Base-by-base conservation (phyloP, 2,797 vertebrate species). In the Propithecus perrieri region DNA sequence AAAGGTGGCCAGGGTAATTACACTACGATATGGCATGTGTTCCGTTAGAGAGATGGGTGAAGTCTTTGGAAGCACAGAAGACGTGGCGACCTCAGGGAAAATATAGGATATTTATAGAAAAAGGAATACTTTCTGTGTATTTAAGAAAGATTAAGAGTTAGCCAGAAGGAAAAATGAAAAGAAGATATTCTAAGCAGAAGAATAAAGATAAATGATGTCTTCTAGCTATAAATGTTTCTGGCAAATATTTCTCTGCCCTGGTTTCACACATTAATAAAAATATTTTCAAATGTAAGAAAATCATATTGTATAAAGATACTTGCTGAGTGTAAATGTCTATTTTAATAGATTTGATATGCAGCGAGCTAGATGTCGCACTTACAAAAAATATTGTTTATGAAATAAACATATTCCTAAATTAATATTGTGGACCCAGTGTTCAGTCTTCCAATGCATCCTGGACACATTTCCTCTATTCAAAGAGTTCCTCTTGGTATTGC, bases 261-360 rank as follows among this genome's bases (percentile, higher is more conserved):
- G 28, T 72, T 95, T 79, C 41, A 0, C n/a, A 89, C 57, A 81
- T 69, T 88, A 83, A 91, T 55, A 24, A 57, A 71, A 72, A n/a
- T 61, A 75, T 67, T n/a, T 81, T 80, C 59, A 91, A 92, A 88
- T 92, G 43, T 89, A 65, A 92, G 75, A 48, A 93, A 74, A 53
- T 43, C 13, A 18, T 41, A 67, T 69, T 78, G 71, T 57, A 26
- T 33, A 72, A 71, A 71, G 15, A 22, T 91, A 18, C 14, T 28
- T 80, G 10, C 20, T 63, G 28, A 48, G 57, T 81, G 48, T 55
- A 78, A 46, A 50, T 67, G 0, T 30, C 43, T 83, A n/a, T 71
- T 53, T 94, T 81, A 55, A 17, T 38, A 79, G 41, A 53, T 83
- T 75, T 79, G 61, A 69, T 5, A 24, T 48, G 26, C 2, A 41